Conservation (phyloP, 2,113 vertebrate genomes). For the Phaethornis superciliosus region DNA sequence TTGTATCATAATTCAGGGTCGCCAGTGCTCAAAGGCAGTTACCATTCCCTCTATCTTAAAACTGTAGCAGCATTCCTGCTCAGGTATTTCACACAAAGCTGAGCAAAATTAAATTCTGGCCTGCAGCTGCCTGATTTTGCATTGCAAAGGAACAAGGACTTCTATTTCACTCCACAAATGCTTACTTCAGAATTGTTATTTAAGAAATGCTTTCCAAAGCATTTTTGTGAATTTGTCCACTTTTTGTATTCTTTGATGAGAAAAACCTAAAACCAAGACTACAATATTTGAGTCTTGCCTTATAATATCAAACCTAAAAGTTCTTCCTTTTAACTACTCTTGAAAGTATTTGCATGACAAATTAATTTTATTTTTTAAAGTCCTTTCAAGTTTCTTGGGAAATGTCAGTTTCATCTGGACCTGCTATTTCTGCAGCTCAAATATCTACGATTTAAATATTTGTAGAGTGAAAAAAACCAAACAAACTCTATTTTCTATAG, state of each 20-base stretch:
- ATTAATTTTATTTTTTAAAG: not conserved
- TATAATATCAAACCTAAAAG: not conserved
- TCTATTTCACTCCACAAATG: conserved; percentile 1
- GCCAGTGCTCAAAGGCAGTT: conserved; percentile 17
- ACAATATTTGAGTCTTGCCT: rapidly evolving
- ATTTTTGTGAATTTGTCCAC: not conserved
- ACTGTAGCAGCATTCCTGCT: conserved; percentile 32
- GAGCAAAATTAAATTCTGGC: conserved; percentile 71
- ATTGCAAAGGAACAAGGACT: conserved; percentile 45
- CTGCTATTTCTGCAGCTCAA: not conserved
- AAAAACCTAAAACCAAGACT: not conserved
- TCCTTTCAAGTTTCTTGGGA: not conserved
- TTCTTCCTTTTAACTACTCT: not conserved
- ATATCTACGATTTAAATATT: conserved; percentile 35
- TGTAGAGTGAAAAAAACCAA: conserved; percentile 29
- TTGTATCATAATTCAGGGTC: not conserved
- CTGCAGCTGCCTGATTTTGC: conserved; percentile 65
- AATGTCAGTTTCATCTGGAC: not conserved
- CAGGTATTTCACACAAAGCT: conserved; percentile 69
- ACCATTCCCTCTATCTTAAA: conserved; percentile 36
- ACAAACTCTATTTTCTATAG: not conserved
- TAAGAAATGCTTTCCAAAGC: not conserved
- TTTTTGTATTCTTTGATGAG: not conserved
- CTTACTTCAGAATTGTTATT: not conserved
- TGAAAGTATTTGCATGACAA: not conserved